Evolutionary conservation across 2,113 vertebrate species (phyloP).

Genomic region (Tyto alba): DNA sequence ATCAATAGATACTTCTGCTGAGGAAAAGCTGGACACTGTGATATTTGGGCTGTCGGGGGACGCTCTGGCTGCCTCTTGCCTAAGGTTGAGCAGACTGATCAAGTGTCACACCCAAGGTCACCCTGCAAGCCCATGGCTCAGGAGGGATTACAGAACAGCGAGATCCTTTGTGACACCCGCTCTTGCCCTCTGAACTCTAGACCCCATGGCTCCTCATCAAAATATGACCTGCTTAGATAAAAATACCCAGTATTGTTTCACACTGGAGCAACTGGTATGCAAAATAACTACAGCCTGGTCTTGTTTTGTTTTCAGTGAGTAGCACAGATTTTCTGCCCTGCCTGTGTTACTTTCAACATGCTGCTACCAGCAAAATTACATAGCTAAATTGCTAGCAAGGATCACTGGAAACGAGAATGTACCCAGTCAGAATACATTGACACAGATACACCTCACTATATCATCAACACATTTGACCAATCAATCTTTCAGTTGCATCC

Average conservation of each 20-base stretch:
- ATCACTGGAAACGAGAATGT: neutral
- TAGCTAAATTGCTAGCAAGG: neutral
- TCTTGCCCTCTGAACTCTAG: constrained; percentile 37
- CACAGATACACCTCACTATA: neutral
- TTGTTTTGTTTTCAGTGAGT: neutral
- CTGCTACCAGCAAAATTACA: neutral
- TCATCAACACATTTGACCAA: neutral
- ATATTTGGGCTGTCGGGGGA: neutral
- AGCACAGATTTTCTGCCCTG: neutral
- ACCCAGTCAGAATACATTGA: neutral
- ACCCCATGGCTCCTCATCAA: constrained; percentile 33
- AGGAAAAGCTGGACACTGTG: neutral
- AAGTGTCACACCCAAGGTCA: constrained; percentile 39
- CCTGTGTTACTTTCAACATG: neutral
- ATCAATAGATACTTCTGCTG: neutral
- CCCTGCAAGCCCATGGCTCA: constrained; percentile 15
- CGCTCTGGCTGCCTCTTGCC: constrained; percentile 2
- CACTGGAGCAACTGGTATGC: neutral
- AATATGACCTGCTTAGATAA: constrained; percentile 41
- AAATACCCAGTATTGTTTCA: constrained; percentile 19
- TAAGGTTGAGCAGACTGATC: constrained; percentile 25
- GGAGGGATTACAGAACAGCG: constrained; percentile 2
- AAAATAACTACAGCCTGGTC: neutral
- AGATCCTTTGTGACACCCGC: neutral
- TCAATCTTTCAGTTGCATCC: neutral